Evolutionary conservation across 2,113 vertebrate species (phyloP).

Genomic region (Caloenas nicobarica): DNA sequence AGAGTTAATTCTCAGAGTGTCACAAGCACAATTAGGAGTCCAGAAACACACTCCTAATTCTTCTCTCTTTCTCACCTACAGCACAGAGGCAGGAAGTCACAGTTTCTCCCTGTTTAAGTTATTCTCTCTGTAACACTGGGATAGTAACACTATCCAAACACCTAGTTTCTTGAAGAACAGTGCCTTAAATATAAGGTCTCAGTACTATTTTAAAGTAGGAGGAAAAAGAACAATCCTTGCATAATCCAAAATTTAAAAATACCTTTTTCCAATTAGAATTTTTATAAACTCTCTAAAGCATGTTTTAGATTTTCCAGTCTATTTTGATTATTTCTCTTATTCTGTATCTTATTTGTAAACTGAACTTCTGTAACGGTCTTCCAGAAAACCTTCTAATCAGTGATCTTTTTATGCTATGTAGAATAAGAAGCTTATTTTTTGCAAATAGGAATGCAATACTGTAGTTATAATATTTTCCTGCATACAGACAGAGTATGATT

Average conservation of each 20-base stretch:
- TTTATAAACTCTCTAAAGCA: not conserved
- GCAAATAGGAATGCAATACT: not conserved
- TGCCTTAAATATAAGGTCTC: not conserved
- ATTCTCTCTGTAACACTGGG: not conserved
- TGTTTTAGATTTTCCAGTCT: not conserved
- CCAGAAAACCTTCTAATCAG: not conserved
- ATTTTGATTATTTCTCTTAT: not conserved
- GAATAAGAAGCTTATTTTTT: not conserved
- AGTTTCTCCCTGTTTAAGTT: not conserved
- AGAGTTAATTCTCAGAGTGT: not conserved
- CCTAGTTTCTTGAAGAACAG: not conserved
- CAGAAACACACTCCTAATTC: not conserved
- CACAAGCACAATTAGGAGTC: not conserved
- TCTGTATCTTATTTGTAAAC: not conserved
- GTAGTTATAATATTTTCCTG: not conserved
- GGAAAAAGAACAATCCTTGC: not conserved
- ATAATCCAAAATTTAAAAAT: not conserved
- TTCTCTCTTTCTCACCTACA: not conserved
- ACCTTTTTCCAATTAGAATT: not conserved
- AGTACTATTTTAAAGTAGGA: not conserved
- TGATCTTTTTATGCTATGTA: not conserved
- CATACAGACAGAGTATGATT: not conserved
- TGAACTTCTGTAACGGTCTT: not conserved
- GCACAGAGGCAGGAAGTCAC: not conserved
- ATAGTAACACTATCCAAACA: not conserved